Percentiles rank a stretch among this genome's conserved stretches.
phyloP scores from a whole-genome alignment of 2,113 vertebrate species.

The Bucco capensis region DNA sequence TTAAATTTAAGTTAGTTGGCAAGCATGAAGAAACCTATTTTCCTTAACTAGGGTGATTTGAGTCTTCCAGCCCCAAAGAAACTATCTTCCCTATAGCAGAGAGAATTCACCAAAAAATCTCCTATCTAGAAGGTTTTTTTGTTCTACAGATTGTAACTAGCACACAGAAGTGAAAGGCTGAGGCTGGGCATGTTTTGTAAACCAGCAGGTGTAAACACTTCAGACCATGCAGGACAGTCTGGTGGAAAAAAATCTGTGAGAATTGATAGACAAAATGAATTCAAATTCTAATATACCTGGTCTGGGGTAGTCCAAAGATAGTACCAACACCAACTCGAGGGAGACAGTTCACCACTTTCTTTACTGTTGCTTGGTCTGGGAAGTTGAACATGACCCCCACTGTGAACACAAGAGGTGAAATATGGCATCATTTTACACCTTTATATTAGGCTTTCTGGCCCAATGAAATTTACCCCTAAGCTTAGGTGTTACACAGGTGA shows the following conservation, averaged over 20 bases:
- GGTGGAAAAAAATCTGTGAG: neutral
- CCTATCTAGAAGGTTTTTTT: neutral
- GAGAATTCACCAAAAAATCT: neutral
- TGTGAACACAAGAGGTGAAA: constrained; percentile 65
- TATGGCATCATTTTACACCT: neutral
- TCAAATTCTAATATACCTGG: constrained; percentile 77
- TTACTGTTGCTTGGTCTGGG: constrained; percentile 87
- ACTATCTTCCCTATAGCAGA: neutral
- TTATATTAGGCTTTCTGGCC: neutral
- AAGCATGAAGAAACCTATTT: neutral
- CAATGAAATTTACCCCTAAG: neutral
- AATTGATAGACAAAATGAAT: neutral
- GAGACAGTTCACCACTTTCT: constrained; percentile 93
- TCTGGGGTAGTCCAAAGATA: constrained; percentile 92
- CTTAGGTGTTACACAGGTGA: neutral
- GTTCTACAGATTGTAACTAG: neutral
- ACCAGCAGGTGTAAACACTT: neutral
- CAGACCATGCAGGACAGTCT: neutral
- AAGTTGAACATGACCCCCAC: constrained; percentile 98
- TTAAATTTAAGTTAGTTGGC: neutral
- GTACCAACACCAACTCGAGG: constrained; percentile 96
- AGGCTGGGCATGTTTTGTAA: neutral
- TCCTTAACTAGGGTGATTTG: neutral
- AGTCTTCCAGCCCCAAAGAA: neutral
- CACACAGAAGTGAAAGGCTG: neutral